Evolutionary conservation across 2,888 invertebrate species (phyloP).

Genomic region (Elmis aenea): DNA sequence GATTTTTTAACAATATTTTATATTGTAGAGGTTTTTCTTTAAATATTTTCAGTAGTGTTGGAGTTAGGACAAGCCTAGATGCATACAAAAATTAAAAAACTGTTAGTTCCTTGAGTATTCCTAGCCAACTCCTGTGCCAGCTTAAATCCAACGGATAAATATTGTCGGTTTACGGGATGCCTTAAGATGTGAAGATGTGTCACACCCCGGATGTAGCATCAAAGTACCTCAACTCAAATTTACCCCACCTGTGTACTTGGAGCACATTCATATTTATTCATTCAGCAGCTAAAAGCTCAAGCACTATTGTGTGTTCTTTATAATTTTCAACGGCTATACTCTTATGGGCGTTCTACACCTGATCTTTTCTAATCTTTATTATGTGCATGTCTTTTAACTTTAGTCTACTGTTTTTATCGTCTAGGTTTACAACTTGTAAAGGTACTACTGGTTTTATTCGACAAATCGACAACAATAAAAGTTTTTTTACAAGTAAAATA

Average conservation of each 20-base stretch:
- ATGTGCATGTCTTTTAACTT: conserved; percentile 31
- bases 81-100: not conserved
- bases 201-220: conserved; percentile 21
- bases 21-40: too few species aligned
- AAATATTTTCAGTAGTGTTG: too few species aligned
- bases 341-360: conserved; percentile 38
- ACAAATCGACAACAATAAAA: too few species aligned
- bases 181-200: conserved; percentile 19
- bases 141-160: conserved; percentile 13
- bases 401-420: too few species aligned
- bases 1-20: too few species aligned
- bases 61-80: too few species aligned
- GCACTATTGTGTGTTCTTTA: conserved; percentile 21
- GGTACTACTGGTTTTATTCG: too few species aligned
- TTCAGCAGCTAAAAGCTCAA: conserved; percentile 20
- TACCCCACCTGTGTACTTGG: conserved; percentile 20
- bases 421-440: too few species aligned
- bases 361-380: conserved; percentile 35
- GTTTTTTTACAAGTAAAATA: too few species aligned
- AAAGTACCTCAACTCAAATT: conserved; percentile 18
- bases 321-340: conserved; percentile 28
- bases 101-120: not conserved
- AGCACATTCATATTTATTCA: conserved; percentile 20
- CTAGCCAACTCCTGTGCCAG: not conserved
- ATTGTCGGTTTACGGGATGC: conserved; percentile 17